phyloP scores from a whole-genome alignment of 2,888 invertebrate species.

The Cryptophagus acutangulus region DNA sequence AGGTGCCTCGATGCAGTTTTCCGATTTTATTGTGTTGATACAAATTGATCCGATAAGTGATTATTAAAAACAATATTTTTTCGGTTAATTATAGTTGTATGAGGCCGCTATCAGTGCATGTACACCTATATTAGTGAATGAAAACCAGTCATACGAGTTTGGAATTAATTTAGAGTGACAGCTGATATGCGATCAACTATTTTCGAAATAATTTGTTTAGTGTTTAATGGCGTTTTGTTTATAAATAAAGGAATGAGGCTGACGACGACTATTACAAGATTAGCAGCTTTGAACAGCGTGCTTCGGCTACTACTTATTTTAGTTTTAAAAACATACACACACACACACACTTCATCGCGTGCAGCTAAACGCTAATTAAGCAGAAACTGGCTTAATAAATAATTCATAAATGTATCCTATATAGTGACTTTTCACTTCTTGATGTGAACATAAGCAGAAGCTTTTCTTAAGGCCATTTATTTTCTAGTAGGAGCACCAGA shows the following conservation, averaged over 20 bases:
- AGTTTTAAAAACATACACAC: no score
- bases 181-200: conserved; percentile 18
- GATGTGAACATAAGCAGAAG: no score
- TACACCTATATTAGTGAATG: no score
- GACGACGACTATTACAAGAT: conserved; percentile 11
- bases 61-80: no score
- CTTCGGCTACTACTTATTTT: no score
- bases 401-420: conserved; percentile 14
- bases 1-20: no score
- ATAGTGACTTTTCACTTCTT: conserved; percentile 13
- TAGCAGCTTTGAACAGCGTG: no score
- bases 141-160: conserved; percentile 20
- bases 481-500: neutral
- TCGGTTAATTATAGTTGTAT: no score
- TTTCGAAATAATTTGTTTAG: conserved; percentile 16
- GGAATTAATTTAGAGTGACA: conserved; percentile 15
- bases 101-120: no score
- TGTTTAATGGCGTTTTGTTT: conserved; percentile 17
- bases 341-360: conserved; percentile 14
- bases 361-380: conserved; percentile 14
- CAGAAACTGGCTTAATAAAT: conserved; percentile 13
- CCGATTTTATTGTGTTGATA: no score
- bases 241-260: conserved; percentile 16
- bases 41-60: no score
- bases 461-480: conserved; percentile 14